Evolutionary conservation across 1,140 invertebrate genomes (phyloP).

Genomic region (Amyelois transitella): DNA sequence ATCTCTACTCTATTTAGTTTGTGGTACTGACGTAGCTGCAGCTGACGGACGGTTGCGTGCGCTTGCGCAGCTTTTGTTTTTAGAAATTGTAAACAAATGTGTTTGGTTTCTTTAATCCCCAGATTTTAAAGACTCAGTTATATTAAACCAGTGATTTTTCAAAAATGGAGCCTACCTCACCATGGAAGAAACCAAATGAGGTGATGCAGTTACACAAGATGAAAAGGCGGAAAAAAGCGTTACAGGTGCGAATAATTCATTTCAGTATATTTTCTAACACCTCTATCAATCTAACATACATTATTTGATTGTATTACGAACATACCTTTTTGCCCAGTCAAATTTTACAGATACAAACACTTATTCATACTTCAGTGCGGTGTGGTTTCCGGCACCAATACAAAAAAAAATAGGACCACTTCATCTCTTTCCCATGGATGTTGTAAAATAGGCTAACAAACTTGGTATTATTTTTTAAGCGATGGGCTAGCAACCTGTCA

Average conservation of each 20-base stretch:
- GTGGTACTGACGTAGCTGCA: too few species aligned
- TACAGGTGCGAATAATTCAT: constrained; percentile 72
- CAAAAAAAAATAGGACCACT: too few species aligned
- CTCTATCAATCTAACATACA: background rate
- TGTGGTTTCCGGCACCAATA: too few species aligned
- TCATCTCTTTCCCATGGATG: too few species aligned
- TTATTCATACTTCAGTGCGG: too few species aligned
- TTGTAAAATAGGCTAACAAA: too few species aligned
- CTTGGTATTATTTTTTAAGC: too few species aligned
- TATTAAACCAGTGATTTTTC: background rate
- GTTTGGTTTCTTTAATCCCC: background rate
- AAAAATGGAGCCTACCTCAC: constrained; percentile 55
- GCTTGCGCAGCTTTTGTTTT: background rate
- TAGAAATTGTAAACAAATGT: background rate
- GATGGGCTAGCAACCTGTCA: too few species aligned
- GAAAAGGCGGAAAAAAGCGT: constrained; percentile 80
- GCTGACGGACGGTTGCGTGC: too few species aligned
- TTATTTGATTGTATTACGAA: background rate
- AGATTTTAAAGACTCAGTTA: too few species aligned
- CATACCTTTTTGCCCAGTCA: background rate
- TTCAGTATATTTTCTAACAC: background rate
- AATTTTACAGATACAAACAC: too few species aligned
- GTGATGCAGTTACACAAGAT: constrained; percentile 81
- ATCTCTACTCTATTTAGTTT: too few species aligned
- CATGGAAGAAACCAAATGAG: constrained; percentile 74